Conservation (phyloP, 2,113 vertebrate genomes). For the Pluvianellus socialis region DNA sequence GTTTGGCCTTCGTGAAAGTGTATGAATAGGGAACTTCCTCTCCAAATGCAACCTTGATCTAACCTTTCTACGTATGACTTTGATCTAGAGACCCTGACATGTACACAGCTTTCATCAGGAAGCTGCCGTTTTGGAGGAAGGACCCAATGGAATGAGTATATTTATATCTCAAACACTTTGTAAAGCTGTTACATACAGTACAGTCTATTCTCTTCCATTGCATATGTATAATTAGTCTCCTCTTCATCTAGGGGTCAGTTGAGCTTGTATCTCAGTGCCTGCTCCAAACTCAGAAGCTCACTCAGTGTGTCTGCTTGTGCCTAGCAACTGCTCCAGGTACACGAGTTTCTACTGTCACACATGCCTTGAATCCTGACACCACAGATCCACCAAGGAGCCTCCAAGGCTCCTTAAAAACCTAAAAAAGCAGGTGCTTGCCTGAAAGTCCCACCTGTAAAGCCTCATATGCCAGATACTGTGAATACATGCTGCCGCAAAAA, state of each 20-base stretch:
- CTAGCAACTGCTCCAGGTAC: not conserved
- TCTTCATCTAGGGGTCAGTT: not conserved
- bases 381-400: not conserved
- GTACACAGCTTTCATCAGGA: not conserved
- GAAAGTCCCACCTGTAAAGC: not conserved
- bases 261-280: not conserved
- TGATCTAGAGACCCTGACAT: not conserved
- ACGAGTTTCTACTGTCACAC: not conserved
- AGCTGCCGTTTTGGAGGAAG: conserved; percentile 1
- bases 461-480: not conserved
- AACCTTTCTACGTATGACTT: not conserved
- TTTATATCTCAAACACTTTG: conserved; percentile 23
- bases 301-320: not conserved
- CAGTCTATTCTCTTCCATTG: conserved; percentile 28
- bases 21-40: not conserved
- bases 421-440: not conserved
- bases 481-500: not conserved
- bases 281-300: not conserved
- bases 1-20: not conserved
- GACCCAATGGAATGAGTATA: not conserved
- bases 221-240: conserved; percentile 37
- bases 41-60: not conserved
- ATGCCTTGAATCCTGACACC: not conserved
- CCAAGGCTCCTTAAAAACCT: not conserved
- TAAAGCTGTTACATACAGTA: conserved; percentile 35